phyloP scores from a whole-genome alignment of 2,797 vertebrate species.

The Enteromius trimaculatus region DNA sequence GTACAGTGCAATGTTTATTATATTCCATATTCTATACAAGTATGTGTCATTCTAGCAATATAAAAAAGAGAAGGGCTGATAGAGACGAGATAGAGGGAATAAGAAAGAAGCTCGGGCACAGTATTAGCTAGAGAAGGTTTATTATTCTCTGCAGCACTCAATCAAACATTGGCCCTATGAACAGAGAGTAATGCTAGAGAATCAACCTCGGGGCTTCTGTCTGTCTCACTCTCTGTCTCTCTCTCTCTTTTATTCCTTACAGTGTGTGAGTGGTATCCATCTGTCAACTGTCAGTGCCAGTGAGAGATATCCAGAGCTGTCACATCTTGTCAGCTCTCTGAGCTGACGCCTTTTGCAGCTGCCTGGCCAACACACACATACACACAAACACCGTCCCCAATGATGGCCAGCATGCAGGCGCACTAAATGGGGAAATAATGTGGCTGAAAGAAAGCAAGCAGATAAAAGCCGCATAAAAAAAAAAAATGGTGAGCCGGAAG shows the following conservation, averaged over 20 bases:
- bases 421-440: constrained; percentile 62
- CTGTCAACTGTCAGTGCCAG: constrained; percentile 99
- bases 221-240: constrained; percentile 53
- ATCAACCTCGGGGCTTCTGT: constrained; percentile 81
- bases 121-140: constrained; percentile 79
- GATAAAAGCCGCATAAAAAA: constrained; percentile 46
- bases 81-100: constrained; percentile 41
- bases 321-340: constrained; percentile 94
- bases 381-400: constrained; percentile 77
- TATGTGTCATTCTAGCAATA: constrained; percentile 36
- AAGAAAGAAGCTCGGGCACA: constrained; percentile 69
- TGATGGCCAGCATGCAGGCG: constrained; percentile 78
- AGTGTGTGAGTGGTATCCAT: constrained; percentile 98
- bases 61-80: constrained; percentile 35
- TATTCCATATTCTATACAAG: neutral
- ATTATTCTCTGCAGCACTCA: constrained; percentile 87
- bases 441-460: constrained; percentile 52
- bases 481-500: constrained; percentile 29
- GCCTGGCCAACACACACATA: constrained; percentile 71
- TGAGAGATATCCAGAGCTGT: constrained; percentile 97
- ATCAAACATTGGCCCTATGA: constrained; percentile 87
- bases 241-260: constrained; percentile 74
- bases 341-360: constrained; percentile 97
- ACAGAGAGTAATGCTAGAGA: constrained; percentile 87
- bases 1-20: constrained; percentile 17